phyloP scores from a whole-genome alignment of 2,113 vertebrate genomes.

The Phalacrocorax aristotelis region DNA sequence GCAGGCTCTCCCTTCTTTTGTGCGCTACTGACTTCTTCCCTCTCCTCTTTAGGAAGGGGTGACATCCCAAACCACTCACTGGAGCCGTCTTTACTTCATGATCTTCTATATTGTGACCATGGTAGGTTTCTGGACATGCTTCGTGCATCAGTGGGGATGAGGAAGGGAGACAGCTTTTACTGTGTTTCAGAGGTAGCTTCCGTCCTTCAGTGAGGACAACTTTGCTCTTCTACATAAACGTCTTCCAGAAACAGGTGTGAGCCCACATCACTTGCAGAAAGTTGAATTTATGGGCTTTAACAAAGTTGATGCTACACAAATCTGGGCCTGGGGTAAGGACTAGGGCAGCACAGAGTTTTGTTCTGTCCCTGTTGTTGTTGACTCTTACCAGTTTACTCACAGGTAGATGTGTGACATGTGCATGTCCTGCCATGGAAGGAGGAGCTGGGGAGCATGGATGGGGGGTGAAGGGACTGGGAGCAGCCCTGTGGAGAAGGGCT shows the following conservation, averaged over 20 bases:
- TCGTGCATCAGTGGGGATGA: background rate
- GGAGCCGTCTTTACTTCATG: constrained; percentile 99
- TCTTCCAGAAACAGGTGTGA: background rate
- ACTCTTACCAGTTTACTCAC: background rate
- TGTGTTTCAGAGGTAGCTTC: background rate
- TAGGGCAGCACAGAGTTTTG: background rate
- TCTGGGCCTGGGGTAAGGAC: background rate
- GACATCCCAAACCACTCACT: constrained; percentile 93
- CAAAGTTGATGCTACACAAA: background rate
- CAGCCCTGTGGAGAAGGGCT: too few species aligned
- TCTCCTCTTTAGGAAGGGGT: constrained; percentile 86
- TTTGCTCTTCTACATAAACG: background rate
- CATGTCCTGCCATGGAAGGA: background rate
- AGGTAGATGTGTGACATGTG: background rate
- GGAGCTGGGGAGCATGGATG: background rate
- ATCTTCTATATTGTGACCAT: constrained; percentile 99
- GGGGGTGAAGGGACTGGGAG: too few species aligned
- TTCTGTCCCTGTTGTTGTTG: background rate
- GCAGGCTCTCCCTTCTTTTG: background rate
- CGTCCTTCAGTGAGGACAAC: background rate
- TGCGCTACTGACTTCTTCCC: background rate
- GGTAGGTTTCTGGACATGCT: constrained; percentile 73
- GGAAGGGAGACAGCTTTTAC: background rate
- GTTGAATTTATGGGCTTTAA: background rate
- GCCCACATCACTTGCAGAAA: background rate